These are phyloP conservation scores for Cecidostiba fungosa DNA, from an alignment of 2,888 invertebrate genomes.

Conservation along the genomic window DNA sequence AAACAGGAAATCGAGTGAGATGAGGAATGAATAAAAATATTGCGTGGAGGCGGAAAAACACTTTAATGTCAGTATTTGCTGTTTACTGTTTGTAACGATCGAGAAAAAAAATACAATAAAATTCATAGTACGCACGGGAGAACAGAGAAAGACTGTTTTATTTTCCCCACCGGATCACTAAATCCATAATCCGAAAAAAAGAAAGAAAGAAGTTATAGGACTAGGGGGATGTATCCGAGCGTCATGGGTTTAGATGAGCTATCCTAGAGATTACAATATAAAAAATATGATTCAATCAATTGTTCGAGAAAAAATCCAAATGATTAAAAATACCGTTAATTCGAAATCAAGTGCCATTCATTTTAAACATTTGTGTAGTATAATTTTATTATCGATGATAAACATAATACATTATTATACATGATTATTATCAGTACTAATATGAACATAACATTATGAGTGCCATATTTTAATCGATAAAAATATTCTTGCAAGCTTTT, in stretches of 20 bases:
- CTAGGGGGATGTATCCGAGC: constrained; percentile 4
- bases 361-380: no score
- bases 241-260: background rate
- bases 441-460: no score
- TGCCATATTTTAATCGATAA: no score
- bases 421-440: no score
- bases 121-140: constrained; percentile 74
- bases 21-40: constrained; percentile 57
- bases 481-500: background rate
- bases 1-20: constrained; percentile 53
- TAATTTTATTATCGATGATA: no score
- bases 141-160: constrained; percentile 47
- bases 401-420: no score
- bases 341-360: no score
- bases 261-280: background rate
- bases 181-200: constrained; percentile 31
- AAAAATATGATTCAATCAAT: background rate
- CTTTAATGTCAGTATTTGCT: constrained; percentile 77
- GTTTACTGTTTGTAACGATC: constrained; percentile 79
- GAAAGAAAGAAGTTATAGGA: constrained; percentile 10
- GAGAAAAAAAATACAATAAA: constrained; percentile 76
- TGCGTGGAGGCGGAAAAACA: constrained; percentile 62
- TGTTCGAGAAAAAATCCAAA: background rate
- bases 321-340: no score
- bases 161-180: constrained; percentile 50